phyloP scores from a whole-genome alignment of 2,113 vertebrate species.

The Gopherus evgoodei region DNA sequence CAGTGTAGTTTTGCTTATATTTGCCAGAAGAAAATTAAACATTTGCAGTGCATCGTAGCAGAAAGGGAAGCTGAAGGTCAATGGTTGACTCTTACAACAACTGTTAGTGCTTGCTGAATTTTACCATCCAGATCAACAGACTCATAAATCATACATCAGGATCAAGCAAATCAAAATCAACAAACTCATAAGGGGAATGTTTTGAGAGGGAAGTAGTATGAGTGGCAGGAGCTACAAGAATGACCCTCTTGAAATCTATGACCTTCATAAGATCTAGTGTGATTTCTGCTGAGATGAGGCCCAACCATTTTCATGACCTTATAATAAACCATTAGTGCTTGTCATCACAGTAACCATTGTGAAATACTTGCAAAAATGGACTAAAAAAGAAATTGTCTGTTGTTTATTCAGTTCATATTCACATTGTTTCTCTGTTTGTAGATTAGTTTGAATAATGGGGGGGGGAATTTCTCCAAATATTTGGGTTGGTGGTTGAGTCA shows the following conservation, averaged over 20 bases:
- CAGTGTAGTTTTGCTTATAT: not conserved
- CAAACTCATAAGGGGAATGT: not conserved
- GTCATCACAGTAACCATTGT: not conserved
- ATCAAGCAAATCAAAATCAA: not conserved
- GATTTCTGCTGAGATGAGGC: not conserved
- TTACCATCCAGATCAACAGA: not conserved
- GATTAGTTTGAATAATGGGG: not conserved
- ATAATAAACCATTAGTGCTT: not conserved
- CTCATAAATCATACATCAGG: not conserved
- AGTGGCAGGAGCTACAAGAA: not conserved
- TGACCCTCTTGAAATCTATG: not conserved
- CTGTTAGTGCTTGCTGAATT: constrained; percentile 16
- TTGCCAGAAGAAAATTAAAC: constrained; percentile 17
- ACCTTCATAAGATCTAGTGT: not conserved
- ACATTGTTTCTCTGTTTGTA: not conserved
- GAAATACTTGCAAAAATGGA: not conserved
- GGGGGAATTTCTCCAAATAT: not conserved
- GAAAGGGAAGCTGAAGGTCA: constrained; percentile 1
- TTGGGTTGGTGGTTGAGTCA: not conserved
- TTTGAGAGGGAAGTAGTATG: not conserved
- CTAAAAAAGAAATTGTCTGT: not conserved
- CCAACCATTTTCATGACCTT: not conserved
- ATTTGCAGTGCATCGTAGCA: not conserved
- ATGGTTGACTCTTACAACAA: not conserved
- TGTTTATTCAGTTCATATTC: not conserved